phyloP scores from a whole-genome alignment of 1,140 invertebrate species.

The Tetranychus cinnabarinus region DNA sequence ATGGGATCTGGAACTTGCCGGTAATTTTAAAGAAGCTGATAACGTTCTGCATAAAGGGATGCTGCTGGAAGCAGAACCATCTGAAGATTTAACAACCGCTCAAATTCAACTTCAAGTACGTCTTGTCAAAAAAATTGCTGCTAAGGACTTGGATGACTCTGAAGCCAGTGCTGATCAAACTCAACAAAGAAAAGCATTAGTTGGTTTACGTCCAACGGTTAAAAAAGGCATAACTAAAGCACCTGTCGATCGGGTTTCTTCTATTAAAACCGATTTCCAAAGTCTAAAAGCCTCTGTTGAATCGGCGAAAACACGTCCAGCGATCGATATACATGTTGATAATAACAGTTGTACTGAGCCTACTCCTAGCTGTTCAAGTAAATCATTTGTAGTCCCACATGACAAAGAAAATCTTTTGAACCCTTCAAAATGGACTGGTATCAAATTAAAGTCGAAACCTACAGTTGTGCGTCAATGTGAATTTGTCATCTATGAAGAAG shows the following conservation, averaged over 20 bases:
- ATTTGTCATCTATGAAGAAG: neutral
- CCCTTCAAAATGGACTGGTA: neutral
- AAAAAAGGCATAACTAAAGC: no score
- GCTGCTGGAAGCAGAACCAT: neutral
- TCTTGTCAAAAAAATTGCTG: neutral
- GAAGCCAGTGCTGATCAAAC: slow-evolving; percentile 7
- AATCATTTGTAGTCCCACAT: neutral
- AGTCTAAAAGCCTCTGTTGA: no score
- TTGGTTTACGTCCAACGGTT: no score
- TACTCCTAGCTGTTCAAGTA: neutral
- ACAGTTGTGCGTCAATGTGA: neutral
- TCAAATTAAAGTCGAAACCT: neutral
- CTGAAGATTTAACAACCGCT: neutral
- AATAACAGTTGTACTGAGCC: neutral
- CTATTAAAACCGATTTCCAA: no score
- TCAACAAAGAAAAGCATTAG: slow-evolving; percentile 5
- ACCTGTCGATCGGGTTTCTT: no score
- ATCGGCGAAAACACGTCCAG: no score
- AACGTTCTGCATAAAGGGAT: neutral
- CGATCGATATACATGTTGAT: neutral
- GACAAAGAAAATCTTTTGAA: neutral
- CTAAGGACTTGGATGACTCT: neutral
- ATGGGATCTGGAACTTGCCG: neutral
- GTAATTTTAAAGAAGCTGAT: neutral
- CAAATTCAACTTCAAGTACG: neutral